phyloP scores from a whole-genome alignment of 1,140 invertebrate species.

The Drosophila pseudoananassae region DNA sequence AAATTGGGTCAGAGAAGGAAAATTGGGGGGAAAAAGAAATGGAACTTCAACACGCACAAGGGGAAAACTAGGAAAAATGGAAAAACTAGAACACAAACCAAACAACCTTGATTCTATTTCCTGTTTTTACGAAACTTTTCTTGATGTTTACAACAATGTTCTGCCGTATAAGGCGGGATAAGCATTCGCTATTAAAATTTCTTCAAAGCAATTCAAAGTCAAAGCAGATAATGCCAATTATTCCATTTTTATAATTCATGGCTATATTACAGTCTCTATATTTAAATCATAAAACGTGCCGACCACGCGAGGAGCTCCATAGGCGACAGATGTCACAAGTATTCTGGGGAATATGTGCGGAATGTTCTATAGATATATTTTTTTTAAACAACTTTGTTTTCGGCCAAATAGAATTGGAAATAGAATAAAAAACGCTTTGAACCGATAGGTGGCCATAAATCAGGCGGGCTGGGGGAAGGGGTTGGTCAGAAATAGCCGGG shows the following conservation, averaged over 20 bases:
- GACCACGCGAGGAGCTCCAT: slow-evolving; percentile 56
- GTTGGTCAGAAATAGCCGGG: slow-evolving; percentile 56
- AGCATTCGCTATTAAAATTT: slow-evolving; percentile 11
- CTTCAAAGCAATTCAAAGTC: slow-evolving; percentile 14
- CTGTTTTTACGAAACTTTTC: slow-evolving; percentile 33
- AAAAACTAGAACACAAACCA: slow-evolving; percentile 36
- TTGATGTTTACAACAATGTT: slow-evolving; percentile 37
- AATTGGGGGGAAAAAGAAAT: slow-evolving; percentile 20
- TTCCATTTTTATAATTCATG: neutral
- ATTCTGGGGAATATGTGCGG: slow-evolving; percentile 40
- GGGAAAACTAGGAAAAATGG: neutral
- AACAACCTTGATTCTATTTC: slow-evolving; percentile 46
- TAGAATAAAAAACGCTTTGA: slow-evolving; percentile 47
- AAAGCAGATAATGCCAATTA: slow-evolving; percentile 25
- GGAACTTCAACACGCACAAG: slow-evolving; percentile 20
- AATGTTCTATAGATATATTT: slow-evolving; percentile 56
- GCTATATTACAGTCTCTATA: slow-evolving; percentile 3
- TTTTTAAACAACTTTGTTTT: slow-evolving; percentile 58
- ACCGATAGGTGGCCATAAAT: slow-evolving; percentile 46
- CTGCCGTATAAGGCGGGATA: slow-evolving; percentile 10
- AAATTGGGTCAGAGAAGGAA: slow-evolving; percentile 31
- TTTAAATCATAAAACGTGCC: slow-evolving; percentile 57
- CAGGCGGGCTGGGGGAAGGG: slow-evolving; percentile 2
- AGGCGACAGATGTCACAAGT: slow-evolving; percentile 37
- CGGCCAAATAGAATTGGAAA: slow-evolving; percentile 36